Evolutionary conservation across 2,797 vertebrate species (phyloP).

Genomic region (Chiloscyllium punctatum): DNA sequence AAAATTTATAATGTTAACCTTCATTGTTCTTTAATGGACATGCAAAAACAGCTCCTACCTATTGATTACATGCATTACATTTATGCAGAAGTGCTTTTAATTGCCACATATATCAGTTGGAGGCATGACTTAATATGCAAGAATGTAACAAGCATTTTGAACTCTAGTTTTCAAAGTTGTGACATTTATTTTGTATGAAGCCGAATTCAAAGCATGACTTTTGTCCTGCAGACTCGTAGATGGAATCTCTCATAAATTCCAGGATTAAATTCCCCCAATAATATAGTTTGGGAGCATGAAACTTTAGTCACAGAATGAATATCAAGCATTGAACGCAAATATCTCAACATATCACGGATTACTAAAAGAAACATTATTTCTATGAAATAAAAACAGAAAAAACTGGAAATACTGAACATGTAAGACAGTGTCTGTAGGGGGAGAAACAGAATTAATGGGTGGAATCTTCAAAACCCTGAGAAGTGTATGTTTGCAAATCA

Average conservation of each 20-base stretch:
- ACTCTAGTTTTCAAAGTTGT: neutral
- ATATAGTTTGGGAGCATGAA: neutral
- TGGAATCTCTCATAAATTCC: neutral
- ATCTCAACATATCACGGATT: neutral
- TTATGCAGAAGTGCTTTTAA: neutral
- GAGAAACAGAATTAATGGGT: neutral
- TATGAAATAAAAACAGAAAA: neutral
- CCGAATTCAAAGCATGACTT: neutral
- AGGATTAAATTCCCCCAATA: neutral
- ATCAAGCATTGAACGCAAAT: neutral
- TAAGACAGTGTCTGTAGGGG: neutral
- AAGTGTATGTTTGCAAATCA: too few species aligned
- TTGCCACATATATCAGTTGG: neutral
- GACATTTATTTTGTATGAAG: neutral
- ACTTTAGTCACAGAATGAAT: neutral
- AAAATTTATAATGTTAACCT: neutral
- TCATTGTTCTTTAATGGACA: neutral
- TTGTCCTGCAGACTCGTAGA: too few species aligned
- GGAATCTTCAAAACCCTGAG: too few species aligned
- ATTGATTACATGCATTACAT: neutral
- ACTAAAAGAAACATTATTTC: neutral
- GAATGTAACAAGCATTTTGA: neutral
- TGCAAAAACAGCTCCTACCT: neutral
- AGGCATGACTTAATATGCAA: neutral
- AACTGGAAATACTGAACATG: neutral